These are phyloP conservation scores for Anguilla japonica DNA, from an alignment of 2,113 vertebrate species.

Conservation along the genomic window DNA sequence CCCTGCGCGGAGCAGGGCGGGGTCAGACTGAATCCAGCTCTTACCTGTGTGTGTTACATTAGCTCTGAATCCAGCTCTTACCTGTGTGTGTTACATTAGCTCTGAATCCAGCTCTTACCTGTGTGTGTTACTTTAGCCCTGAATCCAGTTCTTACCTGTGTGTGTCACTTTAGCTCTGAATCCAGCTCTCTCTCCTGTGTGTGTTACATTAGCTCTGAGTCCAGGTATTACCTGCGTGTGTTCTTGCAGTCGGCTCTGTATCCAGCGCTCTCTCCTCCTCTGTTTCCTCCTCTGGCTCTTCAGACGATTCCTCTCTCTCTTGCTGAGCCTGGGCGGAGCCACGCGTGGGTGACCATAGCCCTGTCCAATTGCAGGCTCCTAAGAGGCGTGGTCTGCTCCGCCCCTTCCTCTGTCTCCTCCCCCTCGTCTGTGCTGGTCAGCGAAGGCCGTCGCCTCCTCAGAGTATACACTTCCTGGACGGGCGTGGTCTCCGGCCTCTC, in stretches of 20 bases:
- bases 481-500: background rate
- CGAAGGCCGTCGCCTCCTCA: conserved; percentile 52
- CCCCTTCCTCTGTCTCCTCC: conserved; percentile 29
- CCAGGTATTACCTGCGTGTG: conserved; percentile 42
- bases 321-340: conserved; percentile 64
- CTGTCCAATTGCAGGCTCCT: conserved; percentile 41
- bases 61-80: too few relatives aligned
- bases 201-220: background rate
- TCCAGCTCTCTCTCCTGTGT: background rate
- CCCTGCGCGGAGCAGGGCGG: conserved; percentile 44
- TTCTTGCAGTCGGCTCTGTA: conserved; percentile 62
- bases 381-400: conserved; percentile 23
- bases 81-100: too few relatives aligned
- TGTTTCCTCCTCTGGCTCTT: conserved; percentile 80
- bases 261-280: conserved; percentile 72
- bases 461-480: conserved; percentile 9
- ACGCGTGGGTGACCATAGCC: conserved; percentile 29
- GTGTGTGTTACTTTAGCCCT: background rate
- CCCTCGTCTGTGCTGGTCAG: conserved; percentile 33
- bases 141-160: background rate
- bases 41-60: background rate
- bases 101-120: too few relatives aligned
- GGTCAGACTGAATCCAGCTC: background rate
- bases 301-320: conserved; percentile 76
- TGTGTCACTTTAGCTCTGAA: background rate